Conservation (phyloP, 2,888 invertebrate species). For the Hydraecia micacea region DNA sequence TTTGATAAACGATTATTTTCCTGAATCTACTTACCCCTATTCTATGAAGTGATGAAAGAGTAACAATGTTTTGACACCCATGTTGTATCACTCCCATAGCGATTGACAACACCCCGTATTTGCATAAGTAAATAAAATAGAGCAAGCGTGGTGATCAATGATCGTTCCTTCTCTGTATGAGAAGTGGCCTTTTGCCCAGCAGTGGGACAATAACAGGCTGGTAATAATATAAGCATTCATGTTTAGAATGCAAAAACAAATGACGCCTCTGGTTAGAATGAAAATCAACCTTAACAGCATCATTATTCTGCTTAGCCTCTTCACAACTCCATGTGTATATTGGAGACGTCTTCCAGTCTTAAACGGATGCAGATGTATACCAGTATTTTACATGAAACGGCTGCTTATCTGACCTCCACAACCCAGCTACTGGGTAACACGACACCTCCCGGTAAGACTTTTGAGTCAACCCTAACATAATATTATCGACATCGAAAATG, state of each 20-base stretch:
- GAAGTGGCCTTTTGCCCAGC: neutral
- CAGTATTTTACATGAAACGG: neutral
- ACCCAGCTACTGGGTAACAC: neutral
- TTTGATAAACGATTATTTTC: neutral
- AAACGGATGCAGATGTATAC: neutral
- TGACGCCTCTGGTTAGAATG: neutral
- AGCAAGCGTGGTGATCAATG: neutral
- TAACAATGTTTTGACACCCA: neutral
- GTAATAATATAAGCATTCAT: no score
- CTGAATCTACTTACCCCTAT: no score
- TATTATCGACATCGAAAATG: neutral
- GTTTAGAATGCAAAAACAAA: neutral
- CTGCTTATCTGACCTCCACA: neutral
- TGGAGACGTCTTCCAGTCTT: neutral
- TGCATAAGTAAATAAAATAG: slow-evolving; percentile 24
- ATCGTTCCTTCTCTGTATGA: no score
- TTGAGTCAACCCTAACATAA: neutral
- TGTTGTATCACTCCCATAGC: no score
- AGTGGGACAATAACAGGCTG: neutral
- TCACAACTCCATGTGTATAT: neutral
- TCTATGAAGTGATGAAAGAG: neutral
- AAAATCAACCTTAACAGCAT: neutral
- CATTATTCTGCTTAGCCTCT: neutral
- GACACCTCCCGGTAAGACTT: neutral
- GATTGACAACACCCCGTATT: neutral